Percentiles rank a stretch among this genome's conserved stretches.
These are phyloP conservation scores for Pseudobourletiella spinata DNA, from an alignment of 1,140 invertebrate genomes.

Conservation along the genomic window DNA sequence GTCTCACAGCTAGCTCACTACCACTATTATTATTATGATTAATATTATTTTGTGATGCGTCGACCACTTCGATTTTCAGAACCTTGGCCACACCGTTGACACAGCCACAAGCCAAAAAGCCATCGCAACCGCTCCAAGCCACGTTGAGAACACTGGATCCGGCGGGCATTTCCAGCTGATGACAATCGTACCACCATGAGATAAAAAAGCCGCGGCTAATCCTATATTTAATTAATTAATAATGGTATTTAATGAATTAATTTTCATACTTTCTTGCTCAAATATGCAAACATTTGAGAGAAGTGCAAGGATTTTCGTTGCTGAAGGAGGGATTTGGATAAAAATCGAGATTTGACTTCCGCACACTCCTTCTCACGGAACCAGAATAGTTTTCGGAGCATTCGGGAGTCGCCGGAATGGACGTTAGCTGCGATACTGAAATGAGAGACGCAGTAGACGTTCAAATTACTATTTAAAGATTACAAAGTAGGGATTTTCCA, in stretches of 20 bases:
- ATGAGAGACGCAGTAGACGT: background rate
- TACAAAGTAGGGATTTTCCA: no score
- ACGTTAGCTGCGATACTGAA: constrained; percentile 5
- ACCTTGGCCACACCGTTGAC: constrained; percentile 93
- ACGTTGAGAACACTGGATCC: constrained; percentile 82
- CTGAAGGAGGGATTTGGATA: background rate
- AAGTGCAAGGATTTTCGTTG: background rate
- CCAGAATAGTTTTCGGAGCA: constrained; percentile 4
- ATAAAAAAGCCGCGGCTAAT: no score
- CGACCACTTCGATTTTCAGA: constrained; percentile 70
- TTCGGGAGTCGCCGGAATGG: background rate
- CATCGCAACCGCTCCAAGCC: constrained; percentile 85
- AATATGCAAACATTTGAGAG: constrained; percentile 63
- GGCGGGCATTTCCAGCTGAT: constrained; percentile 86
- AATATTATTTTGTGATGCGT: no score
- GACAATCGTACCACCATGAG: background rate
- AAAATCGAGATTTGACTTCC: background rate
- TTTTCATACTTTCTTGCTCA: constrained; percentile 64
- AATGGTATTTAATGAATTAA: background rate
- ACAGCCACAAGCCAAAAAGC: constrained; percentile 92
- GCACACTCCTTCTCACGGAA: background rate
- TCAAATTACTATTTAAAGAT: background rate
- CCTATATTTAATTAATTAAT: background rate
- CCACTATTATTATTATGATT: no score
- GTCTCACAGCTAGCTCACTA: background rate